Conservation (phyloP, 2,888 invertebrate species). For the Druceiella hillmani region DNA sequence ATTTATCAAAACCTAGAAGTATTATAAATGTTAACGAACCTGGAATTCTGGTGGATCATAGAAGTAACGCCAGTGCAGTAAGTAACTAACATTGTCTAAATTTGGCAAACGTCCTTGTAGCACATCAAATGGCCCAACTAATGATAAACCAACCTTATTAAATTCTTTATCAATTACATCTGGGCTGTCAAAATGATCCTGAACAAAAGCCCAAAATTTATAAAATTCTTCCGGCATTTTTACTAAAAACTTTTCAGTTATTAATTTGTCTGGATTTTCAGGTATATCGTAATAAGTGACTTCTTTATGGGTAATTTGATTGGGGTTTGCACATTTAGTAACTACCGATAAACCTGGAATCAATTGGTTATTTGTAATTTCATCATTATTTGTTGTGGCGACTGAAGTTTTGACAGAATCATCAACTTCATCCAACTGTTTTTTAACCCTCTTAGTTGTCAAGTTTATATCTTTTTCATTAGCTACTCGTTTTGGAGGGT, state of each 20-base stretch:
- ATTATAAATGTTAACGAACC: too few species aligned
- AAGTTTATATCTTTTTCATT: conserved; percentile 25
- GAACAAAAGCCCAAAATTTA: conserved; percentile 74
- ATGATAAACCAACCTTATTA: conserved; percentile 57
- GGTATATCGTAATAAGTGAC: conserved; percentile 40
- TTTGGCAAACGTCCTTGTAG: conserved; percentile 59
- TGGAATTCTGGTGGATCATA: conserved; percentile 95
- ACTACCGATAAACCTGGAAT: conserved; percentile 18
- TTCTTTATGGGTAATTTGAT: conserved; percentile 30
- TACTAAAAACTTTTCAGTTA: conserved; percentile 71
- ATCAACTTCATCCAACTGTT: conserved; percentile 8
- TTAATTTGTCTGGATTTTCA: conserved; percentile 46
- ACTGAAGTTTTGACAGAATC: conserved; percentile 14
- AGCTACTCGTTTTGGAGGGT: conserved; percentile 51
- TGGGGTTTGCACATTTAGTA: conserved; percentile 29
- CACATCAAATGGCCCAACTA: conserved; percentile 88
- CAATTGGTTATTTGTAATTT: conserved; percentile 24
- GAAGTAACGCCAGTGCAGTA: conserved; percentile 85
- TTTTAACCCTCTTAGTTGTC: conserved; percentile 28
- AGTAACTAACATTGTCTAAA: conserved; percentile 56
- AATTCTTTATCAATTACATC: conserved; percentile 57
- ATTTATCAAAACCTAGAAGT: too few species aligned
- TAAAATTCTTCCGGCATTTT: conserved; percentile 91
- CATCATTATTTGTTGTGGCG: neutral
- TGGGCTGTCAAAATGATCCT: conserved; percentile 44